Base-by-base conservation (phyloP, 2,797 vertebrate genomes). In the Apogon hyalosoma region DNA sequence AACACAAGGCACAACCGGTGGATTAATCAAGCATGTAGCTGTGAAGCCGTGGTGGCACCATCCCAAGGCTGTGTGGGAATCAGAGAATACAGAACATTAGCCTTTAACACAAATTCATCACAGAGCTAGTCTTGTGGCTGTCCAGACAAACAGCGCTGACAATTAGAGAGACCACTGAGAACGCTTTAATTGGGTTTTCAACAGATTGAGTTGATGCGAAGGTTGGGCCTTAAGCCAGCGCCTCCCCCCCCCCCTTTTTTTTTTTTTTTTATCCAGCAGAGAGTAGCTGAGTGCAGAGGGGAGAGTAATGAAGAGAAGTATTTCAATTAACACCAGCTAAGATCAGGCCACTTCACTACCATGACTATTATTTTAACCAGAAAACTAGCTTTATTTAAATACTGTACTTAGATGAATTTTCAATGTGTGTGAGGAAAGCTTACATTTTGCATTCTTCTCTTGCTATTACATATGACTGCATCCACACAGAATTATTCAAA, bases 1-100 rank as follows among this genome's bases (percentile, higher is more conserved):
- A 75, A 80, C 84, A 73, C 69, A 64, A 76, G 47, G 66, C 79
- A 40, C 61, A 57, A 46, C 47, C 66, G 63, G 48, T 50, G 69
- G 73, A 90, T 89, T 79, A 70, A 85, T 89, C 83, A 84, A 36
- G 49, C 63, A 38, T 45, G 66, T 50, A 72, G 62, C 64, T 24
- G 50, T 77, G 21, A 24, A 24, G 87, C 82, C 81, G 80, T 73
- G 41, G 75, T 87, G 87, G 71, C 86, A 75, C 19, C 56, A 19
- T 73, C 81, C 74, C 72, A 85, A 67, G 48, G 63, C 75, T 43
- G 50, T 13, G 41, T 55, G 54, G 19, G 49, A 73, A 66, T 70
- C 40, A 72, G 21, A 50, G 49, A 77, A 66, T 42, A 55, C 70
- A 77, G 57, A 71, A 68, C 58, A 71, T 82, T 77, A 71, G 40